A percentile compares a stretch with the other conserved stretches of the same genome.
These are phyloP conservation scores for Paratilapia polleni DNA, from an alignment of 2,113 vertebrate genomes.

Conservation along the genomic window DNA sequence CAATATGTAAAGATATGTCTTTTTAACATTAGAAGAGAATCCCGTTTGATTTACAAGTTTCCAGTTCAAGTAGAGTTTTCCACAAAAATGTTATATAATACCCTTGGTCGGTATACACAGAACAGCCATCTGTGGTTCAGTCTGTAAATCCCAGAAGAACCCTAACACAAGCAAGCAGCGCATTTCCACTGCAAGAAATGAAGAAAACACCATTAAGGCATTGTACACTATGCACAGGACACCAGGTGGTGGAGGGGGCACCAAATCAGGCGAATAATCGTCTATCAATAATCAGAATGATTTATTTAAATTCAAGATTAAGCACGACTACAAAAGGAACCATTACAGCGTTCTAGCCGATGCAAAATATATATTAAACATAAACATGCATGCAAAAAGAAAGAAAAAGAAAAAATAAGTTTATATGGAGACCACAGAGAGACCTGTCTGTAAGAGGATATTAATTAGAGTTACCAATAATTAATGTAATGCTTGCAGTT, in stretches of 20 bases:
- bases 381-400: no score
- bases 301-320: neutral
- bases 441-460: no score
- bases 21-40: neutral
- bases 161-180: neutral
- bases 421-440: no score
- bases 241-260: neutral
- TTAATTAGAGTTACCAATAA: no score
- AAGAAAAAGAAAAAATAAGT: no score
- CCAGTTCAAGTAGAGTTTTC: conserved; percentile 10
- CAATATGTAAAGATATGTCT: neutral
- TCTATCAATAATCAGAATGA: neutral
- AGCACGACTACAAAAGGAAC: neutral
- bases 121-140: neutral
- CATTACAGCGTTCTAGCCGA: no score
- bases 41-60: neutral
- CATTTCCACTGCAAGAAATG: neutral
- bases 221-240: no score
- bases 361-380: no score
- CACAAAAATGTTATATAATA: conserved; percentile 24
- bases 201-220: neutral
- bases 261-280: neutral
- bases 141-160: neutral
- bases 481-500: no score
- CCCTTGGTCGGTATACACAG: neutral